Evolutionary conservation across 2,888 invertebrate genomes (phyloP).

Genomic region (Eugnorisma glareosa): DNA sequence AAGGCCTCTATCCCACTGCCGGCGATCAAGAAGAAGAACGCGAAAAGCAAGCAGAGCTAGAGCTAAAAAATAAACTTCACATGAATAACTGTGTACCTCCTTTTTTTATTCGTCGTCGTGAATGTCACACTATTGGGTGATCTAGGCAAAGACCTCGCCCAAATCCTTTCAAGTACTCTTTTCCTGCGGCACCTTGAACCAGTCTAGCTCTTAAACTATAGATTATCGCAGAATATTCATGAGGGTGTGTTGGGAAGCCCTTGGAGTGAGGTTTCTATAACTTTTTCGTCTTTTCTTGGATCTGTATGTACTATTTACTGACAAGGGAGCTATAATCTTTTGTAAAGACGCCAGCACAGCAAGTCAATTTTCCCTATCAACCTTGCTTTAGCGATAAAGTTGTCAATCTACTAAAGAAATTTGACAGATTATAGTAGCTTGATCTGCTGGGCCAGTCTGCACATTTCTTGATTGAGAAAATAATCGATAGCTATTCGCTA

Average conservation of each 20-base stretch:
- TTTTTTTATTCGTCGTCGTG: not conserved
- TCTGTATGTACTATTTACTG: not conserved
- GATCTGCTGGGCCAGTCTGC: no score
- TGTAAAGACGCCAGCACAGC: no score
- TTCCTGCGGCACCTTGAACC: not conserved
- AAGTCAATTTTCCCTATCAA: no score
- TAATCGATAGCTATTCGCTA: not conserved
- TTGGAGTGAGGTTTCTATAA: not conserved
- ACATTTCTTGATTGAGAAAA: not conserved
- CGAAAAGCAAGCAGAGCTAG: not conserved
- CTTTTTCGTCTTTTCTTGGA: not conserved
- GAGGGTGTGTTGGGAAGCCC: not conserved
- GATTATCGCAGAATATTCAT: not conserved
- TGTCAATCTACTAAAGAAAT: no score
- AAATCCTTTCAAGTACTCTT: not conserved
- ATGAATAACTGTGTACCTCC: not conserved
- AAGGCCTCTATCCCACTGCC: slow-evolving; percentile 14
- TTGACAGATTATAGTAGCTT: no score
- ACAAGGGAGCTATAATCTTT: not conserved
- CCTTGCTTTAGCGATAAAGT: no score
- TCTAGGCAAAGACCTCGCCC: not conserved
- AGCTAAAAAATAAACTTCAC: not conserved
- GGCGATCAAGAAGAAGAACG: not conserved
- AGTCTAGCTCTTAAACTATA: not conserved
- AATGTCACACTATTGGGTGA: not conserved